Base-by-base conservation (phyloP, 2,113 vertebrate genomes). In the Nibea coibor region DNA sequence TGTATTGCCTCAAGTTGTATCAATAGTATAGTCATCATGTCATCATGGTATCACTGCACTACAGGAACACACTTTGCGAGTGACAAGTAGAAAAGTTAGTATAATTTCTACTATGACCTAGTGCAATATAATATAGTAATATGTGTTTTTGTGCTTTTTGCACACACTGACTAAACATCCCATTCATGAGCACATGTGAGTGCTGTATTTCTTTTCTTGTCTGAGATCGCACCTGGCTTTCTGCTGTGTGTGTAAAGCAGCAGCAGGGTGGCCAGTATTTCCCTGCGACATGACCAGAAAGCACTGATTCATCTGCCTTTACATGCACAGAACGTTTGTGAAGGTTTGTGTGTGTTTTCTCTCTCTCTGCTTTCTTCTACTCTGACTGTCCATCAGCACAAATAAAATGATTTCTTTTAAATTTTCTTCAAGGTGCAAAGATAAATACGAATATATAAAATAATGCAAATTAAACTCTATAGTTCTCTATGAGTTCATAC, bases 261-360 rank as follows among this genome's bases (percentile, higher is more conserved):
- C 81, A 64, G 74, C 67, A 87, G 85, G 87, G 85, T 90, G 88
- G 87, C 81, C 83, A 66, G 67, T 62, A 72, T 14, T 84, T 72
- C 73, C 75, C 64, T 64, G 67, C 5, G 50, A 87, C 73, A 56
- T 14, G 4, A 87, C 85, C 91, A 88, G 83, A 88, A 81, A 90
- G 85, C 77, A 20, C 67, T 82, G 82, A 89, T 90, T 90, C 87
- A 89, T 89, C 83, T 89, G 77, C 83, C 28, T 83, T 72, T 78
- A 72, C 87, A 85, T 81, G 87, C 86, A 80, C 75, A 67, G 64
- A 77, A 75, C 61, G 82, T 80, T 67, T 84, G 75, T 84, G 69
- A 51, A 2, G 69, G 53, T 56, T 48, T 68, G 68, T 58, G n/a
- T 48, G 20, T 48, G 11, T 57, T 14, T 47, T 19, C 47, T 31